Evolutionary conservation across 1,140 invertebrate genomes (phyloP).

Genomic region (Sycobia sp.): DNA sequence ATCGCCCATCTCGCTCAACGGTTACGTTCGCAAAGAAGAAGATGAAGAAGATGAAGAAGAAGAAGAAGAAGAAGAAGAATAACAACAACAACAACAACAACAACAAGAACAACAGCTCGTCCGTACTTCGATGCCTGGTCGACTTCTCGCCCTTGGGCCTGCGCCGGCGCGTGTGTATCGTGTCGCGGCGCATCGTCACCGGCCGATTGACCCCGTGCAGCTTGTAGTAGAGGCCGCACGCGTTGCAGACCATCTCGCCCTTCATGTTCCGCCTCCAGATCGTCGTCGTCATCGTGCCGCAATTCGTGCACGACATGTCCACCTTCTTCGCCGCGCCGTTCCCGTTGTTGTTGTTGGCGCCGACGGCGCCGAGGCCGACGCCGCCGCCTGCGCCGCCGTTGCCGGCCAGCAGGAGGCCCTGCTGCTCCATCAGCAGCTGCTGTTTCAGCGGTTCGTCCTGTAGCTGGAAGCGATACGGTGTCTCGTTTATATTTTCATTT

Average conservation of each 20-base stretch:
- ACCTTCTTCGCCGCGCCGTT: constrained; percentile 61
- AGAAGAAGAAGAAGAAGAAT: too few species aligned
- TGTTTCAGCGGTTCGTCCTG: constrained; percentile 51
- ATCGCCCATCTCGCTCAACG: too few species aligned
- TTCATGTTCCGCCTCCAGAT: constrained; percentile 89
- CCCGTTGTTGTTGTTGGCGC: not conserved
- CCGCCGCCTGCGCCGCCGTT: constrained; percentile 7
- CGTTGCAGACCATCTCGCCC: constrained; percentile 94
- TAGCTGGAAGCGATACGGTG: constrained; percentile 34
- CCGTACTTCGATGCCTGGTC: constrained; percentile 55
- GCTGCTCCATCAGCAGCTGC: constrained; percentile 47
- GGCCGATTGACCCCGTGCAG: constrained; percentile 89
- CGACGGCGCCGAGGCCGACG: not conserved
- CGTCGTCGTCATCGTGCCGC: constrained; percentile 87
- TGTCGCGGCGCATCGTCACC: constrained; percentile 93
- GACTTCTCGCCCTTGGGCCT: constrained; percentile 75
- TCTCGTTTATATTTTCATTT: too few species aligned
- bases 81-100: too few species aligned
- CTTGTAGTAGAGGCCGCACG: constrained; percentile 92
- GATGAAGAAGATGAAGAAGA: too few species aligned
- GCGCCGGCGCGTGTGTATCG: constrained; percentile 93
- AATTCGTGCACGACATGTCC: constrained; percentile 80
- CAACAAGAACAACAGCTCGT: too few species aligned
- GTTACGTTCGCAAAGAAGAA: too few species aligned
- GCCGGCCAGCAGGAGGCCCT: constrained; percentile 24